phyloP scores from a whole-genome alignment of 2,113 vertebrate species.

The Coregonus clupeaformis region DNA sequence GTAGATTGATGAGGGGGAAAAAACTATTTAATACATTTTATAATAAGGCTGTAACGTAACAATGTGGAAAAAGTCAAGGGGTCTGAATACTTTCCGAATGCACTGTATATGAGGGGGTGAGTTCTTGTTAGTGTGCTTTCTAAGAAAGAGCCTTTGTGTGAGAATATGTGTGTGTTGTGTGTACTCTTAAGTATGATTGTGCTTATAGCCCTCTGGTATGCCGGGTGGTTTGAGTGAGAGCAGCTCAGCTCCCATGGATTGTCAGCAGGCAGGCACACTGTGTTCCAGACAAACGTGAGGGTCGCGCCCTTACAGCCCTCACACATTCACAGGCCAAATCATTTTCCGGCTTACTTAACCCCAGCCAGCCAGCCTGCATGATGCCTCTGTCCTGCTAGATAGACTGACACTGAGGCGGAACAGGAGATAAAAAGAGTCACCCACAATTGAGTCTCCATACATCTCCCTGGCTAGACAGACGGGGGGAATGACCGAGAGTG shows the following conservation, averaged over 20 bases:
- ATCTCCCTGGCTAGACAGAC: constrained; percentile 24
- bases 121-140: background rate
- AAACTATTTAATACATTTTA: too few relatives aligned
- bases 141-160: background rate
- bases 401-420: constrained; percentile 3
- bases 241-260: constrained; percentile 9
- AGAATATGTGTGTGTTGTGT: background rate
- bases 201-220: constrained; percentile 1
- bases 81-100: too few relatives aligned
- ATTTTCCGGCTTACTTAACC: constrained; percentile 29
- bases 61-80: too few relatives aligned
- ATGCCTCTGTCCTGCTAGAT: constrained; percentile 15
- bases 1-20: too few relatives aligned
- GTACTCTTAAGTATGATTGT: constrained; percentile 1
- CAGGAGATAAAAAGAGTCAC: constrained; percentile 9
- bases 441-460: constrained; percentile 7
- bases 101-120: background rate
- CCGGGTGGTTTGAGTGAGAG: constrained; percentile 2
- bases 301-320: constrained; percentile 26
- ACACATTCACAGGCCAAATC: constrained; percentile 29
- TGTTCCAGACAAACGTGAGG: constrained; percentile 32
- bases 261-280: background rate
- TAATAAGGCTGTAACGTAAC: too few relatives aligned
- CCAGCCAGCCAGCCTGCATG: constrained; percentile 18
- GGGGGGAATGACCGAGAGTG: constrained; percentile 10